Conservation (phyloP, 2,113 vertebrate species). For the Hippocampus comes region DNA sequence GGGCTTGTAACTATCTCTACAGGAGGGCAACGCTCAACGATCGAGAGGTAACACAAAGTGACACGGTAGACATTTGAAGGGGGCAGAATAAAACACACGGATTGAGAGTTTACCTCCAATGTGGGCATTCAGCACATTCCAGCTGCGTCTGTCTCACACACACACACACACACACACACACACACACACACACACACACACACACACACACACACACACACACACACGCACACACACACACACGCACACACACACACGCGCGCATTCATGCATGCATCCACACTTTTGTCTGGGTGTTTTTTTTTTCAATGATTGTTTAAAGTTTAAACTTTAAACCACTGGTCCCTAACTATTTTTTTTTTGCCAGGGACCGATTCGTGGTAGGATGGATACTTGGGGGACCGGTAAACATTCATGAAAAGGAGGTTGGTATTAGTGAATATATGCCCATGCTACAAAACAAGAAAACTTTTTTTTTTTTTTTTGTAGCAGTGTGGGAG, state of each 20-base stretch:
- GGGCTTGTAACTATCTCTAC: background rate
- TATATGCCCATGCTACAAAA: too few relatives aligned
- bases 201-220: background rate
- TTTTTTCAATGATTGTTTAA: too few relatives aligned
- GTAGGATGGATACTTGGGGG: background rate
- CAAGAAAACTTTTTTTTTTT: too few relatives aligned
- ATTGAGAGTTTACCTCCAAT: slow-evolving; percentile 34
- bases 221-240: background rate
- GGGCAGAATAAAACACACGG: slow-evolving; percentile 25
- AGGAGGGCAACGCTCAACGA: background rate
- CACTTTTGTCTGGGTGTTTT: too few relatives aligned
- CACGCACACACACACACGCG: too few relatives aligned
- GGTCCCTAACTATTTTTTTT: too few relatives aligned
- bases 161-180: background rate
- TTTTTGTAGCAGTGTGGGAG: too few relatives aligned
- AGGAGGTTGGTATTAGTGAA: too few relatives aligned
- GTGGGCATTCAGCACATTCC: slow-evolving; percentile 49
- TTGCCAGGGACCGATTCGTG: too few relatives aligned
- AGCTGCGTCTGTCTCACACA: slow-evolving; percentile 11
- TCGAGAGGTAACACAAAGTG: slow-evolving; percentile 21
- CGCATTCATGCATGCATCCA: too few relatives aligned
- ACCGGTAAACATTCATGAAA: too few relatives aligned
- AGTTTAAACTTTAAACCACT: too few relatives aligned
- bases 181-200: background rate
- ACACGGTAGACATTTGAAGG: slow-evolving; percentile 31